phyloP scores from a whole-genome alignment of 2,797 vertebrate species.

The Tragopan temminckii region DNA sequence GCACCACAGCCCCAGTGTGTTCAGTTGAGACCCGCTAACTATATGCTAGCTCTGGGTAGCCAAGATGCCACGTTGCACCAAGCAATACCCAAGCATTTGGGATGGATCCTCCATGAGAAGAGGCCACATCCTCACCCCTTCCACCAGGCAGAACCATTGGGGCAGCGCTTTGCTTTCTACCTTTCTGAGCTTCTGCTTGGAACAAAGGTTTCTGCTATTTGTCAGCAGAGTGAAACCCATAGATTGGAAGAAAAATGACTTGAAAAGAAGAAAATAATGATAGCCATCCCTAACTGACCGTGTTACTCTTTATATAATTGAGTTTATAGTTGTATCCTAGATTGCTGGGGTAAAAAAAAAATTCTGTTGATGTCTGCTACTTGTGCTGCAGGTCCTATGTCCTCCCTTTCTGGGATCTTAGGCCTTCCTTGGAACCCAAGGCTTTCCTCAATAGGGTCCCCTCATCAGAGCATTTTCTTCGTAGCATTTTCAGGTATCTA shows the following conservation, averaged over 20 bases:
- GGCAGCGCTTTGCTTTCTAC: not conserved
- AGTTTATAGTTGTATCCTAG: not conserved
- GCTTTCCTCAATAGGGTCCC: not conserved
- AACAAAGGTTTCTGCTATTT: not conserved
- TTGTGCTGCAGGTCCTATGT: not conserved
- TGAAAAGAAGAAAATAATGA: not conserved
- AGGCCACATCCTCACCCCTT: not conserved
- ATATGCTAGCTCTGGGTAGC: not conserved
- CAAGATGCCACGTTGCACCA: not conserved
- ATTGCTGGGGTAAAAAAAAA: not conserved
- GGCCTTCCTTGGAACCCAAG: not conserved
- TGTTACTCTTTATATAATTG: not conserved
- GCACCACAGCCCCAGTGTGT: not conserved
- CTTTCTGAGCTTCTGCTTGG: not conserved
- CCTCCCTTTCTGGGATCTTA: not conserved
- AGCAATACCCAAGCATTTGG: not conserved
- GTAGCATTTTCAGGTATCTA: not conserved
- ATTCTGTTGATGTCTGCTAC: not conserved
- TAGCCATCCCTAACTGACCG: not conserved
- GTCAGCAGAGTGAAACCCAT: not conserved
- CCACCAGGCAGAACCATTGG: not conserved
- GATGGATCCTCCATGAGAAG: not conserved
- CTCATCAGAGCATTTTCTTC: not conserved
- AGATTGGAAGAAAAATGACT: not conserved
- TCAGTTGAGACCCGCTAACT: not conserved